Base-by-base conservation (phyloP, 2,888 invertebrate genomes). In the Conchocele bisecta region DNA sequence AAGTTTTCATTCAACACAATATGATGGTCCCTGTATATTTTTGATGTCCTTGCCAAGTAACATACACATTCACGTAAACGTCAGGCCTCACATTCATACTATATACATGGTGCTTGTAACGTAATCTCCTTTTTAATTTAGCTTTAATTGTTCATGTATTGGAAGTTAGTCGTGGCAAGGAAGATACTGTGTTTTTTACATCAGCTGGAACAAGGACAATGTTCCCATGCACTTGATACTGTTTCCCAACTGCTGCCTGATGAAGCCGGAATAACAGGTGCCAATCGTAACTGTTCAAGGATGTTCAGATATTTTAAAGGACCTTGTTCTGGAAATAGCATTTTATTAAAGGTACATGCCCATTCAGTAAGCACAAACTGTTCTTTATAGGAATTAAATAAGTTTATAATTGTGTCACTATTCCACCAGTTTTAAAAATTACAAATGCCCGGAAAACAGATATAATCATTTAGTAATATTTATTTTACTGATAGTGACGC, bases 181-280 rank as follows among this genome's bases (percentile, higher is more conserved):
- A 33, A 15, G 20, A n/a, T 39, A 56, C 17, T 57, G 79, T 73
- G 20, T 58, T 70, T 3, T 42, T 37, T n/a, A 73, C 58, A 67
- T 79, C 65, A 39, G 67, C 46, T 31, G 79, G 71, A 24, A 70
- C 72, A 41, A 69, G 44, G n/a, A 75, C 79, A 54, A 79, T 64
- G 51, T 75, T 75, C 42, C 75, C 79, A 39, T 42, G 41, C 4
- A 73, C 42, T n/a, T 42, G 24, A 6, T 48, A 48, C 28, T 73
- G 68, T 31, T 56, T 51, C 39, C 79, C 79, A 50, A 66, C 37
- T 17, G 66, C 61, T 20, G 61, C 63, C 53, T 76, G 37, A 35
- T 74, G 31, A 50, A 50, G 37, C 33, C 22, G 53, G 53, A 17
- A 53, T 17, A 20, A 53, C 56, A 35, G 39, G 35, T 56, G 46